Percentiles rank a stretch among this genome's conserved stretches.
These are phyloP conservation scores for Leptinotarsa texana DNA, from an alignment of 1,140 invertebrate genomes.

Conservation along the genomic window DNA sequence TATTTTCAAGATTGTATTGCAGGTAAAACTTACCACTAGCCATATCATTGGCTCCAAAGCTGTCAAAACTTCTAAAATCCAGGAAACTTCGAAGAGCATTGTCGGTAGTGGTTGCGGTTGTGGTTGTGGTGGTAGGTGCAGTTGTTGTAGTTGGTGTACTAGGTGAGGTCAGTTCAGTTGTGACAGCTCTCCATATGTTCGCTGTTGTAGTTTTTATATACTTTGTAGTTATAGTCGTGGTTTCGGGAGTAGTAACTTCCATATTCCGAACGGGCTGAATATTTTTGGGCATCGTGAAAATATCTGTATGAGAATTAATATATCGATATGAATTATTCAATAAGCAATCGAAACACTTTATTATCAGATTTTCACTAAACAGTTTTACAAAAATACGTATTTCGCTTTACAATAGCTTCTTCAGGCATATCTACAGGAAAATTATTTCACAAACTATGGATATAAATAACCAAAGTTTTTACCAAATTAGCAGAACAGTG, in stretches of 20 bases:
- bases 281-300: not conserved
- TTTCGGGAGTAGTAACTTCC: conserved; percentile 42
- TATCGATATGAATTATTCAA: no score
- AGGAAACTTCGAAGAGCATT: conserved; percentile 44
- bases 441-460: no score
- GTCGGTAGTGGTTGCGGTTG: conserved; percentile 52
- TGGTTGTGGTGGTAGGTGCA: conserved; percentile 53
- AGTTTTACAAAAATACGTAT: no score
- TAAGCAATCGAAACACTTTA: no score
- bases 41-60: conserved; percentile 46
- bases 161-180: conserved; percentile 29
- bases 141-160: conserved; percentile 54
- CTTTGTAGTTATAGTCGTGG: conserved; percentile 54
- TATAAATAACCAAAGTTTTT: no score
- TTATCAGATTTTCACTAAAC: no score
- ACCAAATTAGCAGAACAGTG: no score
- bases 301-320: not conserved
- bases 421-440: no score
- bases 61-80: conserved; percentile 45
- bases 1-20: not conserved
- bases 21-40: conserved; percentile 44
- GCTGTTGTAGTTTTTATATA: conserved; percentile 42
- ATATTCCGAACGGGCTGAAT: not conserved
- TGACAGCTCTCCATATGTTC: conserved; percentile 30
- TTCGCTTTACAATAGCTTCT: no score